Percentiles rank a stretch among this genome's conserved stretches.
Evolutionary conservation across 2,888 invertebrate genomes (phyloP).

Genomic region (Therioaphis trifolii): DNA sequence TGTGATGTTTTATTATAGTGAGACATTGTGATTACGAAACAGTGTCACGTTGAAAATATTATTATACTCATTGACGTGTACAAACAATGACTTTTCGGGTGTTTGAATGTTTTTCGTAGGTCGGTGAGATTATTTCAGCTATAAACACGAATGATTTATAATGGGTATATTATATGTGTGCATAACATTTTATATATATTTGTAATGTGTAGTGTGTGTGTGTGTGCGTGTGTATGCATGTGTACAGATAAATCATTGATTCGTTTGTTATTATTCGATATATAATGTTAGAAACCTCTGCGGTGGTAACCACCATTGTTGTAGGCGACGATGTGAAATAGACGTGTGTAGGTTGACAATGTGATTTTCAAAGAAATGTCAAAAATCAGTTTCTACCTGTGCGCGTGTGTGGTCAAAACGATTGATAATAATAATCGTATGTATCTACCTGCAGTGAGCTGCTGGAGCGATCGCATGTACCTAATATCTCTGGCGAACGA

Average conservation of each 20-base stretch:
- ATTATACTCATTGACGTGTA: background rate
- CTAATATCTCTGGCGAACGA: slow-evolving; percentile 17
- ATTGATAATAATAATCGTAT: slow-evolving; percentile 37
- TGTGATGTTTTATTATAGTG: background rate
- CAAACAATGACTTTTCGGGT: slow-evolving; percentile 23
- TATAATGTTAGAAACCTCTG: background rate
- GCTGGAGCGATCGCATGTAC: background rate
- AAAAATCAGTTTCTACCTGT: slow-evolving; percentile 39
- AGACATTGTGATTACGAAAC: background rate
- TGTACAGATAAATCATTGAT: slow-evolving; percentile 47
- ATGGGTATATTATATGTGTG: no score
- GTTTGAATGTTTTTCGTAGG: slow-evolving; percentile 30
- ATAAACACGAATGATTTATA: slow-evolving; percentile 30
- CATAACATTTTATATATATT: no score
- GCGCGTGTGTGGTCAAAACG: slow-evolving; percentile 57
- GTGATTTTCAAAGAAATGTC: slow-evolving; percentile 57
- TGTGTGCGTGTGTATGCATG: background rate
- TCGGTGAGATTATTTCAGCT: background rate
- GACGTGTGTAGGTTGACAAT: slow-evolving; percentile 51
- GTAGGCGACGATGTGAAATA: slow-evolving; percentile 36
- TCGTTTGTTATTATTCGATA: slow-evolving; percentile 20
- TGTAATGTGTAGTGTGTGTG: background rate
- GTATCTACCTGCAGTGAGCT: background rate
- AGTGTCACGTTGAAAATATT: background rate
- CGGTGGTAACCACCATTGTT: slow-evolving; percentile 17